Percentiles rank a stretch among this genome's conserved stretches.
Evolutionary conservation across 2,888 invertebrate genomes (phyloP).

Genomic region (Molorchus minor): DNA sequence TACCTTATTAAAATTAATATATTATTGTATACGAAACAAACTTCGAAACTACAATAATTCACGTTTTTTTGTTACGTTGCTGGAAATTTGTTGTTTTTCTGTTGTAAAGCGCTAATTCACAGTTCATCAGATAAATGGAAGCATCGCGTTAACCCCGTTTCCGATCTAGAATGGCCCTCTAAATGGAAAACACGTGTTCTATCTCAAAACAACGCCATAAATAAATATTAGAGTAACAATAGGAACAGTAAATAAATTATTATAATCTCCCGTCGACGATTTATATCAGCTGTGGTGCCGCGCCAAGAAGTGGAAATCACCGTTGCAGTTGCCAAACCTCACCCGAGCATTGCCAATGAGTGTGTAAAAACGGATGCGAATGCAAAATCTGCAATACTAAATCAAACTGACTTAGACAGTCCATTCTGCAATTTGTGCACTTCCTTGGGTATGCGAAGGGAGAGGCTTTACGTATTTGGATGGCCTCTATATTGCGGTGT

Average conservation of each 20-base stretch:
- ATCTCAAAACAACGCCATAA: conserved; percentile 23
- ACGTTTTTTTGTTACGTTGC: too few species aligned
- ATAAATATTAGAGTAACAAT: conserved; percentile 25
- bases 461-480: conserved; percentile 15
- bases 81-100: too few species aligned
- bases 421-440: conserved; percentile 50
- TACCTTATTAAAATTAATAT: too few species aligned
- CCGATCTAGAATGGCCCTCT: not conserved
- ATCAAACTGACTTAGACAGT: conserved; percentile 50
- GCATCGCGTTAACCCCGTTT: too few species aligned
- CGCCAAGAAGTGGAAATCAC: conserved; percentile 44
- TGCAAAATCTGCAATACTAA: conserved; percentile 51
- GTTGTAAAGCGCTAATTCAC: too few species aligned
- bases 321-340: conserved; percentile 44
- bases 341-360: conserved; percentile 39
- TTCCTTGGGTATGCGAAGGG: conserved; percentile 48
- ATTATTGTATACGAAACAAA: too few species aligned
- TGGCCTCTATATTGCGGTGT: not conserved
- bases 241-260: conserved; percentile 22
- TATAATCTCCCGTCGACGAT: conserved; percentile 31
- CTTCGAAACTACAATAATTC: too few species aligned
- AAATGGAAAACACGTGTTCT: conserved; percentile 13
- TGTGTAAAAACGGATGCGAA: conserved; percentile 44
- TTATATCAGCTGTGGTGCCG: conserved; percentile 35
- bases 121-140: too few species aligned